Conservation (phyloP, 2,113 vertebrate species). For the Neomonachus schauinslandi region DNA sequence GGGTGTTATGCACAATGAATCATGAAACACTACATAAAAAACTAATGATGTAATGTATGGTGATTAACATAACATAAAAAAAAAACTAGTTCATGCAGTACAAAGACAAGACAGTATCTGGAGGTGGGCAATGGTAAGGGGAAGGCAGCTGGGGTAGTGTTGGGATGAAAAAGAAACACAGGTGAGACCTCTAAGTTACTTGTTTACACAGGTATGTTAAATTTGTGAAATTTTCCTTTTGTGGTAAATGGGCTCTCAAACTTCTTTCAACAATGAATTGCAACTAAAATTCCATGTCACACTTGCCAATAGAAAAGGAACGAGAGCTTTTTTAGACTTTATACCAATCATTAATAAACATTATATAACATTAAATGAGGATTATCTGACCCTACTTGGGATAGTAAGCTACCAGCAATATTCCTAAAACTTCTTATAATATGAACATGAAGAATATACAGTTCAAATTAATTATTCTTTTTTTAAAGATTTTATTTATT, state of each 20-base stretch:
- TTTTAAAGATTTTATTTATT: too few relatives aligned
- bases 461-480: background rate
- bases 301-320: background rate
- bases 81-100: background rate
- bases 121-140: background rate
- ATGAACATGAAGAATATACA: background rate
- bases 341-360: background rate
- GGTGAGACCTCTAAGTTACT: background rate
- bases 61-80: background rate
- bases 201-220: background rate
- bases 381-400: background rate
- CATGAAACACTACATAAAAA: too few relatives aligned
- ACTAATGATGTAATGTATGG: too few relatives aligned
- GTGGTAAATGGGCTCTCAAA: background rate
- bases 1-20: too few relatives aligned
- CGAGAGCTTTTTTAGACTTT: background rate
- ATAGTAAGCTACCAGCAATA: background rate
- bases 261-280: slow-evolving; percentile 12
- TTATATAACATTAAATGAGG: background rate
- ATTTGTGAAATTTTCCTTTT: background rate
- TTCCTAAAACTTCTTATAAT: background rate
- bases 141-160: background rate
- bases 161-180: background rate
- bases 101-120: background rate
- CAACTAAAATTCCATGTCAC: slow-evolving; percentile 19